Evolutionary conservation across 1,140 invertebrate species (phyloP), one percentile per base, ranked within the genome.

Genomic region (Mesaphorura yosii): DNA sequence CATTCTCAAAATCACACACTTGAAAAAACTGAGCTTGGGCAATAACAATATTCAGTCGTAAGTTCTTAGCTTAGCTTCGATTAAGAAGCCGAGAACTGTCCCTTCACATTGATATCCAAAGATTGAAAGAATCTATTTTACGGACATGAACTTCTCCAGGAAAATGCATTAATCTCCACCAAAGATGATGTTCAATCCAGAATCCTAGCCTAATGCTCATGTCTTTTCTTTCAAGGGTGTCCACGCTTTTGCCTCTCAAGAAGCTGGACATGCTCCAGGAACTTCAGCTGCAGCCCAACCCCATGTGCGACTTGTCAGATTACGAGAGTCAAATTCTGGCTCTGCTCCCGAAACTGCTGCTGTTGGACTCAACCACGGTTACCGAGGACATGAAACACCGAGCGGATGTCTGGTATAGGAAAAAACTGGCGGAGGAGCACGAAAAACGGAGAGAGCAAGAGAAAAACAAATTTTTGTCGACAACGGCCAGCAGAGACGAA

Each of bases 1-100:
- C 15, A 84, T 91, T 65, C 80, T 82, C 58, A 80, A 82, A 60
- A 78, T 85, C 25, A 80, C 81, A n/a, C 80, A 81, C 66, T 69
- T 91, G 39, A 79, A 84, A 58, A 85, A 89, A 66, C 70, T 90
- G 40, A 87, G 84, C 71, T 72, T 90, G 7, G 86, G 83, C 64
- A 88, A 88, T 65, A 91, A 91, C 71, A 84, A 89, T 64, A 79
- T 90, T n/a, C 38, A 37, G 19, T 56, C 45, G 58, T 60, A 51
- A 10, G 28, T 26, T 6, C 17, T 37, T 7, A 10, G 22, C 22
- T 7, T 41, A 10, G 31, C 10, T 34, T 34, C n/a, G 10, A 34
- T 10, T 34, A n/a, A 34, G n/a, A 34, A 10, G n/a, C 31, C n/a
- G 10, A 10, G 31, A 34, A 34, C n/a, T n/a, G n/a, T n/a, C n/a